Evolutionary conservation across 2,113 vertebrate species (phyloP).

Genomic region (Rattus rattus): DNA sequence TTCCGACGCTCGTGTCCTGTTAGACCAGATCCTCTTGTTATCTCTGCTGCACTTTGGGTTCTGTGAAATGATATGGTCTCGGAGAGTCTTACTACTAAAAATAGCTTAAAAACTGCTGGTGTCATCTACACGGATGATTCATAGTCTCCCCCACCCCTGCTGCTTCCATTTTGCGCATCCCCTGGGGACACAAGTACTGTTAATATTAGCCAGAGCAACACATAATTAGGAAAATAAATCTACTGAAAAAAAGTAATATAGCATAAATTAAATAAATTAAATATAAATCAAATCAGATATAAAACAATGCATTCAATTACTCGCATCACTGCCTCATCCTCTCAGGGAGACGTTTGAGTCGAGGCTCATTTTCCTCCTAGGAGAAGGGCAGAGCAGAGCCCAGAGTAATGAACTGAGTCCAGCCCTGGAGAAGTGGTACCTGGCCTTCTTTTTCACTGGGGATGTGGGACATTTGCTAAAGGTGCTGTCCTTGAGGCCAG

Average conservation of each 20-base stretch:
- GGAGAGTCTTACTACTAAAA: background rate
- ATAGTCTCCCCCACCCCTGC: background rate
- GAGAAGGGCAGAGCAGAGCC: background rate
- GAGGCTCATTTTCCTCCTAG: slow-evolving; percentile 7
- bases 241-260: slow-evolving; percentile 68
- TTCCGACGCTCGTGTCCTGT: background rate
- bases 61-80: background rate
- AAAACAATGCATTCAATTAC: slow-evolving; percentile 70
- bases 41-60: background rate
- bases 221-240: slow-evolving; percentile 72
- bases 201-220: slow-evolving; percentile 68
- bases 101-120: background rate
- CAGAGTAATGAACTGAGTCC: fast-evolving
- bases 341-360: background rate
- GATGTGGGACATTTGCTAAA: background rate
- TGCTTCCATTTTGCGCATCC: slow-evolving; percentile 17
- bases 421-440: background rate
- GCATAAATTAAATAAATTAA: slow-evolving; percentile 75
- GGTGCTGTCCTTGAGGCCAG: background rate
- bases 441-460: background rate
- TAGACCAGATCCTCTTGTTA: background rate
- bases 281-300: slow-evolving; percentile 68
- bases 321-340: background rate
- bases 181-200: slow-evolving; percentile 54
- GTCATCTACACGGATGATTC: background rate